Conservation (phyloP, 2,888 invertebrate genomes). For the Prosopocoilus inquinatus region DNA sequence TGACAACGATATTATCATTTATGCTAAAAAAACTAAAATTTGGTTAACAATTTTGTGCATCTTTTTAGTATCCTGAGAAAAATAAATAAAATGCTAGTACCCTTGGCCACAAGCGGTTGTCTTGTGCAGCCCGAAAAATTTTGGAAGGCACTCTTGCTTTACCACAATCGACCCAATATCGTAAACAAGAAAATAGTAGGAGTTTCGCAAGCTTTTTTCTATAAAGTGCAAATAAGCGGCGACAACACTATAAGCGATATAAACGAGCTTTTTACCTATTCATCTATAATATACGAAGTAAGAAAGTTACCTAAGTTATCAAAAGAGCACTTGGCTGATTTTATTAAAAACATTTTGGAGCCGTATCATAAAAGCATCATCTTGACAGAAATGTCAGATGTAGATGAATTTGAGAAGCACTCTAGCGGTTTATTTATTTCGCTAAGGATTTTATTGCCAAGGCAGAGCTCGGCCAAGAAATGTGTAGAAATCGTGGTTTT, state of each 20-base stretch:
- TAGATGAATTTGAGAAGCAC: constrained; percentile 29
- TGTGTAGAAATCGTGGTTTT: constrained; percentile 45
- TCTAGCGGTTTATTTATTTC: constrained; percentile 43
- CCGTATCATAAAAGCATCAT: constrained; percentile 37
- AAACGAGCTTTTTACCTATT: constrained; percentile 37
- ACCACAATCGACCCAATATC: constrained; percentile 67
- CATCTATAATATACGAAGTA: constrained; percentile 43
- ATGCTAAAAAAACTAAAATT: background rate
- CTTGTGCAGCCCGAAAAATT: constrained; percentile 51
- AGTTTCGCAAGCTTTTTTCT: constrained; percentile 39
- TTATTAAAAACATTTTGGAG: constrained; percentile 38
- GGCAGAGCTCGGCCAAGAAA: constrained; percentile 36
- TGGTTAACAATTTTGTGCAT: constrained; percentile 1
- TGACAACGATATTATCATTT: background rate
- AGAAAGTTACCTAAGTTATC: constrained; percentile 36
- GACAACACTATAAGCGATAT: constrained; percentile 29
- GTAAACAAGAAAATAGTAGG: constrained; percentile 71
- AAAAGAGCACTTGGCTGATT: constrained; percentile 35
- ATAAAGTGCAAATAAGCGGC: constrained; percentile 33
- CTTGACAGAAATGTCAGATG: constrained; percentile 29
- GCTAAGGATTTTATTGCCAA: constrained; percentile 50
- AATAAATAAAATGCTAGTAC: constrained; percentile 39
- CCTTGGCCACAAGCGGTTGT: constrained; percentile 43
- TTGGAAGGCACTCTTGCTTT: constrained; percentile 64
- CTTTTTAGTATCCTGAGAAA: constrained; percentile 36